These are phyloP conservation scores for Tipula vernalis DNA, from an alignment of 2,888 invertebrate genomes.

Conservation along the genomic window DNA sequence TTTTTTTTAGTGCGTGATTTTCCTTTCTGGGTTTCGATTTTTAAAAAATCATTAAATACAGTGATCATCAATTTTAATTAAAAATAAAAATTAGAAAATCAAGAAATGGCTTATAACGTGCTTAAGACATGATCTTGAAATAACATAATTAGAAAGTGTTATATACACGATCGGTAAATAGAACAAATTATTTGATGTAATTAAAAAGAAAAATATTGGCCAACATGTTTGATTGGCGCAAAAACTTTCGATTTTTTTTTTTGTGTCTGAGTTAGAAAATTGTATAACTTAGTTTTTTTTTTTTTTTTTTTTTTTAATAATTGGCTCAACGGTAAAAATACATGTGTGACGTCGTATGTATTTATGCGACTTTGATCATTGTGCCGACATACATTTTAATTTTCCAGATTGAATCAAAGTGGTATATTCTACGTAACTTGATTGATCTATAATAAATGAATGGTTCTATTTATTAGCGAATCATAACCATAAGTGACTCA, in stretches of 20 bases:
- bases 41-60: neutral
- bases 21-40: neutral
- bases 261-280: neutral
- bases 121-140: neutral
- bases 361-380: neutral
- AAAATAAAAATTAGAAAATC: neutral
- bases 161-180: neutral
- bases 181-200: neutral
- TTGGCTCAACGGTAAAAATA: neutral
- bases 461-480: neutral
- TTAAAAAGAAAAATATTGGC: neutral
- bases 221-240: neutral
- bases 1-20: neutral
- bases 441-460: neutral
- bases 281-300: neutral
- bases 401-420: neutral
- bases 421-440: neutral
- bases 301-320: neutral
- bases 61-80: neutral
- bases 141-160: neutral
- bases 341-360: neutral
- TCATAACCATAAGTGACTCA: neutral
- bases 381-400: neutral
- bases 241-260: neutral
- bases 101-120: neutral